A percentile compares a stretch with the other conserved stretches of the same genome.
Evolutionary conservation across 1,140 invertebrate genomes (phyloP).

Genomic region (Bombyx mori): ASM3026992v2 NC_085110.1:9110001-9110500

Average conservation of each 20-base stretch:
- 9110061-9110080: conserved; percentile 97
- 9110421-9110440: not conserved
- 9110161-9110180: not conserved
- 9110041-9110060: conserved; percentile 94
- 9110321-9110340: conserved; percentile 95
- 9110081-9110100: conserved; percentile 95
- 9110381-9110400: conserved; percentile 90
- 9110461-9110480: no score
- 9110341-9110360: conserved; percentile 94
- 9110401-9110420: conserved; percentile 27
- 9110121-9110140: conserved; percentile 94
- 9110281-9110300: conserved; percentile 92
- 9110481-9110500: no score
- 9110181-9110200: conserved; percentile 2
- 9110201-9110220: not conserved
- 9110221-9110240: conserved; percentile 34
- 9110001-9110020: conserved; percentile 91
- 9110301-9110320: conserved; percentile 95
- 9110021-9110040: conserved; percentile 97
- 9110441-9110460: not conserved
- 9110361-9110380: conserved; percentile 90
- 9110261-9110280: conserved; percentile 87
- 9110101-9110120: conserved; percentile 98
- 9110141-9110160: conserved; percentile 88
- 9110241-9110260: conserved; percentile 96